phyloP scores from a whole-genome alignment of 1,140 invertebrate species.

The Macrostomum lignano region DNA sequence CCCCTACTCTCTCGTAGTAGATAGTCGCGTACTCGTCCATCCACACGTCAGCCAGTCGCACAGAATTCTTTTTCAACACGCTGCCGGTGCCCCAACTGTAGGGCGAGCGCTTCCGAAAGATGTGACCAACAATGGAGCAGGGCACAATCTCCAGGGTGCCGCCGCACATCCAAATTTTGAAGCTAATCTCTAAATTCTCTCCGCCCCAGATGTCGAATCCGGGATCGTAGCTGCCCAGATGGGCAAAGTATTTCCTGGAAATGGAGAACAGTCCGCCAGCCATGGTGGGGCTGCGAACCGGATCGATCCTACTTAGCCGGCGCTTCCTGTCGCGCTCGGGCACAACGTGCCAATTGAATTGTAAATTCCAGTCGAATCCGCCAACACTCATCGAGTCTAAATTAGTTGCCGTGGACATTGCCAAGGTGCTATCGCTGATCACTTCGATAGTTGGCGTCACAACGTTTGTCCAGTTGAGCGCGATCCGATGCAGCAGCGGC shows the following conservation, averaged over 20 bases:
- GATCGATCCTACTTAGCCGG: conserved; percentile 6
- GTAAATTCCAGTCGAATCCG: conserved; percentile 22
- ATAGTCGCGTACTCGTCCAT: conserved; percentile 6
- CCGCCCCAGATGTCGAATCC: conserved; percentile 96
- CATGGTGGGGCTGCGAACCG: conserved; percentile 53
- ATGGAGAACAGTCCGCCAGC: conserved; percentile 27
- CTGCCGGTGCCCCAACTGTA: conserved; percentile 14
- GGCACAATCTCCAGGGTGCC: conserved; percentile 69
- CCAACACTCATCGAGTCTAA: conserved; percentile 16
- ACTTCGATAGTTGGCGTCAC: conserved; percentile 71
- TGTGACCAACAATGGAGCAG: conserved; percentile 79
- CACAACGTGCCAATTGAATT: conserved; percentile 21
- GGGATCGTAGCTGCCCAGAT: conserved; percentile 55
- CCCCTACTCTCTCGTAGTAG: conserved; percentile 6
- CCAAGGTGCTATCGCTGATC: conserved; percentile 65
- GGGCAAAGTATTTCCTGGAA: conserved; percentile 16
- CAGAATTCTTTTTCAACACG: conserved; percentile 14
- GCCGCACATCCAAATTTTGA: conserved; percentile 56
- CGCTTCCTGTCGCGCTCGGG: conserved; percentile 7
- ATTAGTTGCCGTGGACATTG: conserved; percentile 12
- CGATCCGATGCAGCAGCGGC: conserved; percentile 66
- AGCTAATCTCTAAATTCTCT: conserved; percentile 65
- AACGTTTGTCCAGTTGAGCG: conserved; percentile 46
- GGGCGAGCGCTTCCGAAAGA: conserved; percentile 40
- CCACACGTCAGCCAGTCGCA: conserved; percentile 6